phyloP scores from a whole-genome alignment of 2,797 vertebrate genomes.

The Parotocinclus haroldoi region DNA sequence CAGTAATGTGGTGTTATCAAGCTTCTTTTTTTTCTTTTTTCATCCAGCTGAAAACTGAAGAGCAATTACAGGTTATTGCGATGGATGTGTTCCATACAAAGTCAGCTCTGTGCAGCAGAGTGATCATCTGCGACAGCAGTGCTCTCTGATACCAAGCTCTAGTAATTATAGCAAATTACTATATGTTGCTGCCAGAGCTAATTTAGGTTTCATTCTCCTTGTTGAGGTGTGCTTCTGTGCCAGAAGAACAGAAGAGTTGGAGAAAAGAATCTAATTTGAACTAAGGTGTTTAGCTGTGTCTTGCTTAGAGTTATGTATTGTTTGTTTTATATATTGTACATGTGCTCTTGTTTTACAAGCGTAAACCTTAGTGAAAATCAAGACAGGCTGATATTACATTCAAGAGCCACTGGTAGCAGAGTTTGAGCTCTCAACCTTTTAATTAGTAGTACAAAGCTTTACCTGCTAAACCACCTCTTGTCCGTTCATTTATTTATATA shows the following conservation, averaged over 20 bases:
- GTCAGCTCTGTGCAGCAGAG: conserved; percentile 62
- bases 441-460: no score
- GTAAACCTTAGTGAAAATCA: no score
- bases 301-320: no score
- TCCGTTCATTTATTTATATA: no score
- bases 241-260: conserved; percentile 17
- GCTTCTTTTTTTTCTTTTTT: conserved; percentile 26
- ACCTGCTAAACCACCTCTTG: no score
- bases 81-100: conserved; percentile 62
- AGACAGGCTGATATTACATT: no score
- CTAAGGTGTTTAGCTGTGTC: no score
- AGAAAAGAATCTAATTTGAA: conserved; percentile 10
- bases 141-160: conserved; percentile 66
- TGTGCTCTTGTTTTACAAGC: no score
- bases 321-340: no score
- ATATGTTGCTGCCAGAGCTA: conserved; percentile 62
- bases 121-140: conserved; percentile 63
- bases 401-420: no score
- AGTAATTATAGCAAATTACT: conserved; percentile 67
- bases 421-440: no score
- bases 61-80: conserved; percentile 72
- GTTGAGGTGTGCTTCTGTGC: conserved; percentile 23
- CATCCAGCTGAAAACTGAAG: conserved; percentile 31
- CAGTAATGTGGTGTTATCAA: conserved; percentile 58
- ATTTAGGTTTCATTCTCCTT: conserved; percentile 34